Conservation (phyloP, 2,113 vertebrate genomes). For the Poecile atricapillus region DNA sequence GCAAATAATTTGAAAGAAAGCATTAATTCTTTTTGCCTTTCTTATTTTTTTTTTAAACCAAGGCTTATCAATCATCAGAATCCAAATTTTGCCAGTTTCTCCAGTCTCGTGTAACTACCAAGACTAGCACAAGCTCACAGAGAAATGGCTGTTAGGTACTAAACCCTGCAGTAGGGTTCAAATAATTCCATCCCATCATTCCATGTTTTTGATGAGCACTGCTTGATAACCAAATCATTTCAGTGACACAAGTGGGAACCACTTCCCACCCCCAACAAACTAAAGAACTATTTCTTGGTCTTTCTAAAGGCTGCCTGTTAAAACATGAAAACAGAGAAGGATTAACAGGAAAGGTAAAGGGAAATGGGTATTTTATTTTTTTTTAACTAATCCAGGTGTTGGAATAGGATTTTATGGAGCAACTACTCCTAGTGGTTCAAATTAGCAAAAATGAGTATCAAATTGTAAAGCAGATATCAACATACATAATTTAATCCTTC, state of each 20-base stretch:
- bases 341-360: background rate
- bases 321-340: background rate
- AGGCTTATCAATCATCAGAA: background rate
- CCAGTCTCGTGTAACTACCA: background rate
- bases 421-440: background rate
- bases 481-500: background rate
- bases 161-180: background rate
- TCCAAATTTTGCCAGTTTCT: background rate
- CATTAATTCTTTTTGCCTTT: fast-evolving
- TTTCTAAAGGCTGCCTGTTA: background rate
- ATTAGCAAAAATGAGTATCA: background rate
- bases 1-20: background rate
- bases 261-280: background rate
- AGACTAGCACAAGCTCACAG: background rate
- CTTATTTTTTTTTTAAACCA: background rate
- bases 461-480: background rate
- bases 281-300: background rate
- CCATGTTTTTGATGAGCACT: background rate
- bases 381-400: background rate
- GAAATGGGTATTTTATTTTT: background rate
- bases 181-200: background rate
- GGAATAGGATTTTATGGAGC: background rate
- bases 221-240: background rate
- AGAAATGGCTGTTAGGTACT: background rate
- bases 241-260: background rate